A percentile compares a stretch with the other conserved stretches of the same genome.
Conservation (phyloP, 1,140 invertebrate species). For the Leptonema lineaticorne region DNA sequence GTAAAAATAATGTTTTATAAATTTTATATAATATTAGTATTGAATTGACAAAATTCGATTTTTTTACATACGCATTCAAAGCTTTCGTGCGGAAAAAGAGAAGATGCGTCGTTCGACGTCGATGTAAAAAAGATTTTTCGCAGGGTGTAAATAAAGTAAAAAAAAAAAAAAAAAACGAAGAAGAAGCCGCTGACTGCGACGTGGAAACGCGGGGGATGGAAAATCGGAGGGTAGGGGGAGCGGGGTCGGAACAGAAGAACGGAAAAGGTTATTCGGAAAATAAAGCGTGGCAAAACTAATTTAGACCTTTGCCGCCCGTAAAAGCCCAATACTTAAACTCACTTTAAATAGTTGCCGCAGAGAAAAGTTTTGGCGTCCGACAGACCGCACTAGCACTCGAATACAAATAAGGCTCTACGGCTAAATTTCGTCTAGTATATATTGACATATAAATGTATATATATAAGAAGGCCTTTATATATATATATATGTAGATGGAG, state of each 20-base stretch:
- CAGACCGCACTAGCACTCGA: background rate
- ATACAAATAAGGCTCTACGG: constrained; percentile 23
- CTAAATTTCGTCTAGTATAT: background rate
- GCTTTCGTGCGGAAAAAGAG: too few relatives aligned
- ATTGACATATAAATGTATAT: background rate
- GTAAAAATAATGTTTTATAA: too few relatives aligned
- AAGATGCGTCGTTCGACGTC: too few relatives aligned
- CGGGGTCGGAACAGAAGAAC: too few relatives aligned
- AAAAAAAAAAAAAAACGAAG: too few relatives aligned
- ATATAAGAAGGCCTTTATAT: background rate
- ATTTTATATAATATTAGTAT: too few relatives aligned
- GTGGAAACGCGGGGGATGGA: background rate
- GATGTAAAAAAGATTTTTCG: too few relatives aligned
- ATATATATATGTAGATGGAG: background rate
- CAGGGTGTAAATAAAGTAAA: too few relatives aligned
- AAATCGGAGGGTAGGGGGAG: background rate
- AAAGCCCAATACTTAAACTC: constrained; percentile 28
- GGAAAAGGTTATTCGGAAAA: background rate
- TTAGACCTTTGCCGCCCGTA: constrained; percentile 22
- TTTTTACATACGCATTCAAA: too few relatives aligned
- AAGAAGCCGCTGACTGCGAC: too few relatives aligned
- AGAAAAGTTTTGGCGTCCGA: constrained; percentile 10
- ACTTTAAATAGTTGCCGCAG: constrained; percentile 23
- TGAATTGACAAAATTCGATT: too few relatives aligned
- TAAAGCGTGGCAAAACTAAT: constrained; percentile 20